Evolutionary conservation across 2,888 invertebrate genomes (phyloP).

Genomic region (Eristalis tenax): DNA sequence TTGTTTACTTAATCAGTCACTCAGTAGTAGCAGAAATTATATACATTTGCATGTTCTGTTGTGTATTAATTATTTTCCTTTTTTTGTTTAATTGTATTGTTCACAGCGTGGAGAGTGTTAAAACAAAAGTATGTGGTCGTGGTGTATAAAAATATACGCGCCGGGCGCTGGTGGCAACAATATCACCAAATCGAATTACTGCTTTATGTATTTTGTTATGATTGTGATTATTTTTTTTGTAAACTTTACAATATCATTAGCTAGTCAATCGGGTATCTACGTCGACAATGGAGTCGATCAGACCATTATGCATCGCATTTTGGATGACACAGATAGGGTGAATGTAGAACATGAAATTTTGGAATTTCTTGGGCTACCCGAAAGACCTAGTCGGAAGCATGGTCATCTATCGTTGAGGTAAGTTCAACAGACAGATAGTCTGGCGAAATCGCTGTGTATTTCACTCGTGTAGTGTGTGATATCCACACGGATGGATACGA

Average conservation of each 20-base stretch:
- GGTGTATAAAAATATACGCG: constrained; percentile 45
- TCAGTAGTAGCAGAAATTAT: constrained; percentile 43
- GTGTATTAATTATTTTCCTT: not conserved
- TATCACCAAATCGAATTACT: constrained; percentile 49
- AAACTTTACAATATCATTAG: constrained; percentile 66
- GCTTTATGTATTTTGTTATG: constrained; percentile 49
- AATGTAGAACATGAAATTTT: constrained; percentile 95
- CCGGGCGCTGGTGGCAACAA: constrained; percentile 25
- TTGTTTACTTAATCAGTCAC: constrained; percentile 64
- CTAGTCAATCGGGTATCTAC: constrained; percentile 87
- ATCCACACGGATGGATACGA: not conserved
- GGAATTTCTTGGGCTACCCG: constrained; percentile 92
- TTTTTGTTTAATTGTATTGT: constrained; percentile 51
- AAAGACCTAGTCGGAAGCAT: constrained; percentile 86
- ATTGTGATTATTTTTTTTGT: constrained; percentile 66
- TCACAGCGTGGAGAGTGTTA: constrained; percentile 26
- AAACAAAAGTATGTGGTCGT: constrained; percentile 43
- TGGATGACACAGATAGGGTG: constrained; percentile 88
- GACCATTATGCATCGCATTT: constrained; percentile 89
- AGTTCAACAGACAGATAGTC: constrained; percentile 69
- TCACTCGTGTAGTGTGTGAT: not conserved
- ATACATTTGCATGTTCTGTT: constrained; percentile 16
- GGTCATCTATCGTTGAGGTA: constrained; percentile 81
- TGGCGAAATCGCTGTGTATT: constrained; percentile 42
- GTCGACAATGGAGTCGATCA: constrained; percentile 94